phyloP scores from a whole-genome alignment of 1,140 invertebrate genomes.

The Zelostemma sp. region DNA sequence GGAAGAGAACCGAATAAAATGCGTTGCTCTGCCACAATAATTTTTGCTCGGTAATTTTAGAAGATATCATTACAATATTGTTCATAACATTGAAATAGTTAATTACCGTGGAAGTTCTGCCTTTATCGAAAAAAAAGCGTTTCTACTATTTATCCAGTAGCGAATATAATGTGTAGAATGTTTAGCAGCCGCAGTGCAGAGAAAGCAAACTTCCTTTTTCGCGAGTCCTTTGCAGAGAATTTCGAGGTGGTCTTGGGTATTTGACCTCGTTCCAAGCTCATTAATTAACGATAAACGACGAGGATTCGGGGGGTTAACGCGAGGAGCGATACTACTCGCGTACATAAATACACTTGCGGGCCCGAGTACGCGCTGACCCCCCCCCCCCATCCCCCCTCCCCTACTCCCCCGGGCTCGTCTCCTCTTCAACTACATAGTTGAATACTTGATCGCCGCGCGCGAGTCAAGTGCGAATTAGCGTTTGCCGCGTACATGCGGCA shows the following conservation, averaged over 20 bases:
- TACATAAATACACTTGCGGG: not conserved
- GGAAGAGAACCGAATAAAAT: too few species aligned
- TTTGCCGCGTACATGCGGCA: not conserved
- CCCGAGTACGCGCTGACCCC: not conserved
- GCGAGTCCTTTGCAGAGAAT: constrained; percentile 19
- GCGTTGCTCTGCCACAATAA: too few species aligned
- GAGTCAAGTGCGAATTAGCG: not conserved
- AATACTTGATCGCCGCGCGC: too few species aligned
- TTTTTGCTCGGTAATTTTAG: too few species aligned
- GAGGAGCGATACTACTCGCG: constrained; percentile 3
- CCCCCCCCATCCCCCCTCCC: too few species aligned
- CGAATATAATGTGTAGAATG: constrained; percentile 4
- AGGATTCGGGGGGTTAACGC: constrained; percentile 5
- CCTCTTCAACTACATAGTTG: not conserved
- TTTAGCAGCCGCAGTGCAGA: constrained; percentile 5
- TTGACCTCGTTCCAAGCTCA: constrained; percentile 21
- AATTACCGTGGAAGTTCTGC: too few species aligned
- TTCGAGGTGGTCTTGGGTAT: constrained; percentile 9
- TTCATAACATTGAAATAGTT: too few species aligned
- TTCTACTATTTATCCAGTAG: constrained; percentile 6
- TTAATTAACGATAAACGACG: constrained; percentile 46
- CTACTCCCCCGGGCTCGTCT: not conserved
- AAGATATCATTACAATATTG: too few species aligned
- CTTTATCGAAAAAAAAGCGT: constrained; percentile 9
- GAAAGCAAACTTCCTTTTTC: constrained; percentile 4